Base-by-base conservation (phyloP, 2,888 invertebrate species). In the Himalopsyche japonica region DNA sequence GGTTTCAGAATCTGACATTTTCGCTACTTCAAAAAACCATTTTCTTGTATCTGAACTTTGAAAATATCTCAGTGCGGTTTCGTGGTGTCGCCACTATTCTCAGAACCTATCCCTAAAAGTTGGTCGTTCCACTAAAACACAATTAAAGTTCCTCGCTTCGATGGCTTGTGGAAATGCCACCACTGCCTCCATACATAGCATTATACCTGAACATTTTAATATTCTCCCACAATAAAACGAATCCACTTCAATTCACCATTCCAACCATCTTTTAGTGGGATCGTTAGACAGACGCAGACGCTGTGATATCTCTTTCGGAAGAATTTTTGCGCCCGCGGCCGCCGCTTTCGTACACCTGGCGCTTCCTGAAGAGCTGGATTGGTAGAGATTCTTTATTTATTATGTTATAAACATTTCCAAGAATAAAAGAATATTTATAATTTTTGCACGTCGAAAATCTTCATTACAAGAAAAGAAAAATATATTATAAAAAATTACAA, bases 61-160 rank as follows among this genome's bases (percentile, higher is more conserved):
- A 15, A 43, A 43, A 43, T 43, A 43, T 15, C 43, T 43, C 43
- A 15, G 15, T 15, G 15, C 43, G 15, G 15, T 43, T 43, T 43
- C 15, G 15, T 15, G 15, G 12, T 15, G 43, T 43, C 43, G 15
- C 43, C 43, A 43, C 43, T 43, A 43, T 43, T 43, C 43, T 10
- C 6, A 76, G 27, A 82, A 30, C 32, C 48, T 64, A 79, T 79
- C 43, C 34, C 79, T 24, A n/a, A 81, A 82, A 82, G 48, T 82
- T 57, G 24, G 57, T 24, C 57, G 24, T 57, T 57, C 57, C 57
- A 57, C 57, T 57, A 57, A 57, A 57, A 57, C 24, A 57, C 24
- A 57, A 57, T 57, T 57, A 57, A 57, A 57, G 57, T 57, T 57
- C 57, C 24, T 8, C 57, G 24, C 57, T 20, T 10, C 1, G 57